A percentile compares a stretch with the other conserved stretches of the same genome.
Conservation (phyloP, 2,888 invertebrate species). For the Alentia gelatinosa region DNA sequence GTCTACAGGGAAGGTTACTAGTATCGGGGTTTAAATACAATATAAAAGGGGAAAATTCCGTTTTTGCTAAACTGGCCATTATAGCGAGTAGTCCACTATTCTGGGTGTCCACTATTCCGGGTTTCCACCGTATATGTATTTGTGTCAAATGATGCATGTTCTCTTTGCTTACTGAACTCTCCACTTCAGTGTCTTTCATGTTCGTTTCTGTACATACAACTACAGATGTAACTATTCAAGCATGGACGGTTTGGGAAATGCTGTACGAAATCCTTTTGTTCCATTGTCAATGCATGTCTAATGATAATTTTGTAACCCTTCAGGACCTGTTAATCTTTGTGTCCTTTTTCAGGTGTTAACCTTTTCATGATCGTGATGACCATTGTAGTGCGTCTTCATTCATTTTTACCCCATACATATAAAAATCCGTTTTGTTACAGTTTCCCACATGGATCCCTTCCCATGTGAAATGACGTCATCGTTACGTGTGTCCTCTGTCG, state of each 20-base stretch:
- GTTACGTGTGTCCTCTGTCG: neutral
- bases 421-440: conserved; percentile 2
- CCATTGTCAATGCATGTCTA: neutral
- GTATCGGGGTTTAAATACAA: too few relatives aligned
- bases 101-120: too few relatives aligned
- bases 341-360: neutral
- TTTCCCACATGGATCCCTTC: neutral
- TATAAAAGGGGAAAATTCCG: too few relatives aligned
- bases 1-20: too few relatives aligned
- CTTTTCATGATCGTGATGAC: neutral
- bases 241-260: neutral
- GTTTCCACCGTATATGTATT: too few relatives aligned
- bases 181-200: neutral
- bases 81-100: too few relatives aligned
- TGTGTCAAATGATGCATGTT: too few relatives aligned
- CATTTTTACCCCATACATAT: neutral
- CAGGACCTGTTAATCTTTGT: neutral
- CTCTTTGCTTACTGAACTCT: too few relatives aligned
- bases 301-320: neutral
- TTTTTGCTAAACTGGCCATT: too few relatives aligned
- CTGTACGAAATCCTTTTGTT: neutral
- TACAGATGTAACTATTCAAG: neutral
- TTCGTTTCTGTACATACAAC: neutral
- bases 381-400: neutral
- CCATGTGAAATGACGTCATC: neutral